These are phyloP conservation scores for Megaceryle alcyon DNA, from an alignment of 2,797 vertebrate genomes.

Conservation along the genomic window DNA sequence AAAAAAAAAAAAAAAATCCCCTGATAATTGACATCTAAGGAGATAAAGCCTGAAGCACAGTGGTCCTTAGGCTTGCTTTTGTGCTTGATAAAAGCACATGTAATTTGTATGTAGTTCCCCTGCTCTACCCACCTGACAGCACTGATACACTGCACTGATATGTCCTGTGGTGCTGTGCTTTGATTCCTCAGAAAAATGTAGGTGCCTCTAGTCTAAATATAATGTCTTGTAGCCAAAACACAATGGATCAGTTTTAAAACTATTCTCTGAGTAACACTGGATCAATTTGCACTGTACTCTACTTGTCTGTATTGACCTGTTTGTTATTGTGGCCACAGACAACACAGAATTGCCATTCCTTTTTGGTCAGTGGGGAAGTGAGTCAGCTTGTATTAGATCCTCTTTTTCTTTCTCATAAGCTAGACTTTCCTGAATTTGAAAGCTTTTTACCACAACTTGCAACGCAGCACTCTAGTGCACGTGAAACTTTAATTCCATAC, in stretches of 20 bases:
- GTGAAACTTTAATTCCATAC: slow-evolving; percentile 6
- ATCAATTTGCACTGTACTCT: background rate
- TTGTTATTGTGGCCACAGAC: background rate
- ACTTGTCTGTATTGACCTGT: slow-evolving; percentile 14
- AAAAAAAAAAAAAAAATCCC: background rate
- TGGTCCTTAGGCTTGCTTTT: background rate
- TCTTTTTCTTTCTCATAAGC: slow-evolving; percentile 66
- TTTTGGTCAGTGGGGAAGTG: slow-evolving; percentile 14
- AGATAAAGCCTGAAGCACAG: background rate
- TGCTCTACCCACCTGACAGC: background rate
- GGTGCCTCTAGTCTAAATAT: background rate
- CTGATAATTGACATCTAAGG: background rate
- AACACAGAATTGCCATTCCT: slow-evolving; percentile 11
- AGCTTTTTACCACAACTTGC: slow-evolving; percentile 47
- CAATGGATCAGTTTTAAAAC: background rate
- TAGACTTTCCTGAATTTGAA: slow-evolving; percentile 65
- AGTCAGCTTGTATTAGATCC: slow-evolving; percentile 68
- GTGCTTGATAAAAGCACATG: background rate
- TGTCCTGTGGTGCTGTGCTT: background rate
- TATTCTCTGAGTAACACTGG: background rate
- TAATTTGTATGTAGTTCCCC: background rate
- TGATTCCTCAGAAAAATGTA: background rate
- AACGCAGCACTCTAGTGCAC: background rate
- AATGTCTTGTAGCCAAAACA: background rate
- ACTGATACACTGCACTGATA: background rate